Evolutionary conservation across 2,888 invertebrate species (phyloP).

Genomic region (Mythimna loreyi): DNA sequence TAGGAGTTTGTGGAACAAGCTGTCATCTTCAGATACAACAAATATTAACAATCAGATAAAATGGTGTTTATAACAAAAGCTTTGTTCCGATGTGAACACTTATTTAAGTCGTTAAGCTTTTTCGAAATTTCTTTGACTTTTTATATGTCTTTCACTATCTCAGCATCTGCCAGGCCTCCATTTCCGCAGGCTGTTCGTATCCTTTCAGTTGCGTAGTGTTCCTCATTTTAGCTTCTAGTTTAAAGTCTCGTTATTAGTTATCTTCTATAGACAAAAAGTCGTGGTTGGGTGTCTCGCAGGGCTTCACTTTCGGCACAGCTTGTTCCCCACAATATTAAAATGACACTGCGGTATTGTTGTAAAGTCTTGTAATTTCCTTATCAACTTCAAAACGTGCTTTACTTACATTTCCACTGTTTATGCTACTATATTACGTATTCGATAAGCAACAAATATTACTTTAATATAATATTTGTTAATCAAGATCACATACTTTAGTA

Average conservation of each 20-base stretch:
- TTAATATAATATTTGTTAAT: constrained; percentile 66
- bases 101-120: neutral
- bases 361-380: constrained; percentile 33
- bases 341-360: constrained; percentile 24
- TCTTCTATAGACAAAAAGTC: neutral
- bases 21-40: constrained; percentile 10
- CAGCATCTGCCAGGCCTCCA: neutral
- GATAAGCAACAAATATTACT: constrained; percentile 51
- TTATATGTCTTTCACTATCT: neutral
- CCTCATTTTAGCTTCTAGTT: neutral
- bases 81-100: constrained; percentile 2
- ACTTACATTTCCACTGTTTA: constrained; percentile 46
- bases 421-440: constrained; percentile 49
- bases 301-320: constrained; percentile 15
- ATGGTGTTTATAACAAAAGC: constrained; percentile 1
- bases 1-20: constrained; percentile 18
- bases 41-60: constrained; percentile 9
- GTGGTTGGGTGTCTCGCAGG: neutral
- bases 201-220: neutral
- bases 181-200: neutral
- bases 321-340: constrained; percentile 1
- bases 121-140: neutral
- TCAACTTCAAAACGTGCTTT: constrained; percentile 58
- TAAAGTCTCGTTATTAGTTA: neutral
- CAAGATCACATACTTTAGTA: constrained; percentile 58